phyloP scores from a whole-genome alignment of 1,140 invertebrate genomes.

The Physella acuta region DNA sequence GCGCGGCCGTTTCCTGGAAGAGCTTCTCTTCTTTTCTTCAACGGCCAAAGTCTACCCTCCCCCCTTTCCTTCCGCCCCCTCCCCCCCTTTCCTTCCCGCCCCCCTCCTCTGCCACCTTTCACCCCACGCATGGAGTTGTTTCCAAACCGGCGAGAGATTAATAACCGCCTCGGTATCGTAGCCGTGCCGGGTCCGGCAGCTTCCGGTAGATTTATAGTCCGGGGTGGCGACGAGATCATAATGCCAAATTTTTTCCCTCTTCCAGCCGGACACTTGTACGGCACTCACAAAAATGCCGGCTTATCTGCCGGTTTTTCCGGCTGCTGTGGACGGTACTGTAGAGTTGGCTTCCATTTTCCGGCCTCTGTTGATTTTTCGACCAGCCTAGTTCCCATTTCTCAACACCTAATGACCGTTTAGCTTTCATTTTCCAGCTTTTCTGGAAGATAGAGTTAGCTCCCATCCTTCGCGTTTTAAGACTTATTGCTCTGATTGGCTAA shows the following conservation, averaged over 20 bases:
- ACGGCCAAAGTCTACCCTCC: background rate
- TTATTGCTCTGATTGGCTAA: no score
- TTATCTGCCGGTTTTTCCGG: no score
- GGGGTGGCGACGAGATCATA: conserved; percentile 5
- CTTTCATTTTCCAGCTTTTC: no score
- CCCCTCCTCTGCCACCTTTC: background rate
- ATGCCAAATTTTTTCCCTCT: background rate
- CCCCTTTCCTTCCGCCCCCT: background rate
- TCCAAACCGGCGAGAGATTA: background rate
- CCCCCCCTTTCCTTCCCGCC: background rate
- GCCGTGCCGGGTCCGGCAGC: background rate
- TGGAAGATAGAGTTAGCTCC: no score
- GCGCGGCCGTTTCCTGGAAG: conserved; percentile 5
- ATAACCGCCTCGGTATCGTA: conserved; percentile 4
- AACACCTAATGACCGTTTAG: no score
- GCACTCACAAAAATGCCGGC: no score
- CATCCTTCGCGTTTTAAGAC: no score
- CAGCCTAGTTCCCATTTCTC: no score
- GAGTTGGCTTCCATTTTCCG: no score
- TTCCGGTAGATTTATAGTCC: conserved; percentile 3
- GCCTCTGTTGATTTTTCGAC: no score
- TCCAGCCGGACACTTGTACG: no score
- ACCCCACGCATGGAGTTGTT: background rate
- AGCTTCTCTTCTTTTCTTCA: background rate
- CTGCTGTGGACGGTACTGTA: no score